Conservation (phyloP, 2,888 invertebrate genomes). For the Apoda limacodes region DNA sequence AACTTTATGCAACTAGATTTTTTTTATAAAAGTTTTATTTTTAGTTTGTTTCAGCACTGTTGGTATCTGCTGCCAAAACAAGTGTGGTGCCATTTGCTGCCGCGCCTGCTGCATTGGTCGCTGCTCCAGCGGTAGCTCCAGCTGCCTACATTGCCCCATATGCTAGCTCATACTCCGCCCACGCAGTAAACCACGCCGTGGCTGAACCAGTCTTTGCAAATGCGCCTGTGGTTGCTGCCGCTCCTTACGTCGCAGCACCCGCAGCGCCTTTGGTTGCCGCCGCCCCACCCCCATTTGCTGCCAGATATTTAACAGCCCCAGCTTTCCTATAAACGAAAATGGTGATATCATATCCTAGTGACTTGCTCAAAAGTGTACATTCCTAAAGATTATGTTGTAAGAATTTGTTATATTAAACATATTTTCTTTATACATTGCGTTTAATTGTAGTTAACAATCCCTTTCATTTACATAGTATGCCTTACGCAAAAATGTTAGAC, state of each 20-base stretch:
- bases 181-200: conserved; percentile 79
- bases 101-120: conserved; percentile 65
- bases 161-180: conserved; percentile 81
- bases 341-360: conserved; percentile 58
- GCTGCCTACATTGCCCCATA: conserved; percentile 77
- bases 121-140: conserved; percentile 67
- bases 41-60: conserved; percentile 50
- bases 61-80: conserved; percentile 43
- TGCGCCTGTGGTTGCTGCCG: conserved; percentile 34
- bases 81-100: conserved; percentile 41
- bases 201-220: conserved; percentile 72
- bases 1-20: not conserved
- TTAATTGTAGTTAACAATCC: too few species aligned
- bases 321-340: conserved; percentile 54
- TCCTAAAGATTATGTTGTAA: too few species aligned
- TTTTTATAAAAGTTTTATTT: too few species aligned
- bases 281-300: conserved; percentile 22
- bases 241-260: conserved; percentile 32
- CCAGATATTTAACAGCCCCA: conserved; percentile 43
- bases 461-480: too few species aligned
- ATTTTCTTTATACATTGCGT: too few species aligned
- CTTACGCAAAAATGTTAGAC: too few species aligned
- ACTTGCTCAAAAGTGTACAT: conserved; percentile 47
- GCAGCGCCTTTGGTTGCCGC: conserved; percentile 21
- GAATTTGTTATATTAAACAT: too few species aligned